Base-by-base conservation (phyloP, 2,888 invertebrate species). In the Tachina lurida region DNA sequence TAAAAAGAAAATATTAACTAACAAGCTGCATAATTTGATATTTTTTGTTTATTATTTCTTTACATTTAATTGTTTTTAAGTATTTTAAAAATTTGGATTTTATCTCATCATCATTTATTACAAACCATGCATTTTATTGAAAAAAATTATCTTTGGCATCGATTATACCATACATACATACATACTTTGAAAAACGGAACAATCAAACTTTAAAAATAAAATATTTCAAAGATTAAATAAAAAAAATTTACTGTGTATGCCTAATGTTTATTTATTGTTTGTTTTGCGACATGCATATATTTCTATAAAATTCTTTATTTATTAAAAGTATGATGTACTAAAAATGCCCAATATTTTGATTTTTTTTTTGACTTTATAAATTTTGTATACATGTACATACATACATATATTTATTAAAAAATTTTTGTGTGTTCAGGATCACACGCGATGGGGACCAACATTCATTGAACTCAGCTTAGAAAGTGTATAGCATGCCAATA, bases 41-140 rank as follows among this genome's bases (percentile, higher is more conserved):
- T 60, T 52, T 65, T 74, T 79, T 79, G 52, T 63, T 77, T 22
- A 77, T 60, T 58, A 77, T 68, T 70, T 71, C 31, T 71, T 63
- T 65, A 65, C 7, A 43, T 56, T 71, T 47, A 79, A 54, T 62
- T 67, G 71, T 15, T 41, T 56, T 7, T 79, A 79, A 79, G 71
- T 65, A 65, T 62, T 78, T 78, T 78, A 62, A 5, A 62, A 77
- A 70, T 70, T 70, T 70, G 31, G 60, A 62, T 56, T 65, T 73
- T 63, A 63, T 79, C 65, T 73, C 47, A 12, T 58, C 47, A 12
- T 58, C 47, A 56, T 65, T 73, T 65, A 47, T 63, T 79, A 63
- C 43, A 56, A 79, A 73, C 63, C 19, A 63, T 63, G 63, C 71
- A 79, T 79, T 71, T 62, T 62, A 58, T 77, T 71, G 10, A 54